phyloP scores from a whole-genome alignment of 2,797 vertebrate genomes.

The Characodon lateralis region DNA sequence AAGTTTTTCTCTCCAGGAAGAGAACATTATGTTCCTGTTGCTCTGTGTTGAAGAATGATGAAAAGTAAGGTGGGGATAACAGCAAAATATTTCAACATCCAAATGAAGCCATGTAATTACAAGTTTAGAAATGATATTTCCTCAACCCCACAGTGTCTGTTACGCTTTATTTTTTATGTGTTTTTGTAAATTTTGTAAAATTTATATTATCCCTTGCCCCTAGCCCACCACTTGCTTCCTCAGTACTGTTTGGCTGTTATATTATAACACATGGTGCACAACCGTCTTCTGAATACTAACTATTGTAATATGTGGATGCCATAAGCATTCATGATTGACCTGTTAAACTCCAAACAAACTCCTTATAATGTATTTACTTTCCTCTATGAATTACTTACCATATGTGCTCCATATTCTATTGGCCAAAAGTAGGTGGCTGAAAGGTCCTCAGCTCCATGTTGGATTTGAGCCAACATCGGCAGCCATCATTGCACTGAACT shows the following conservation, averaged over 20 bases:
- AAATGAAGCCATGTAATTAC: slow-evolving; percentile 76
- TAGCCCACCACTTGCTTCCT: slow-evolving; percentile 11
- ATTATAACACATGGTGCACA: slow-evolving; percentile 44
- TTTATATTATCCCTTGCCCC: slow-evolving; percentile 15
- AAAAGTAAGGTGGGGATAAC: slow-evolving; percentile 44
- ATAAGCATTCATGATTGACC: slow-evolving; percentile 46
- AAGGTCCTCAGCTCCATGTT: slow-evolving; percentile 65
- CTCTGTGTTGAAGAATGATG: slow-evolving; percentile 62
- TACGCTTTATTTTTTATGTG: slow-evolving; percentile 54
- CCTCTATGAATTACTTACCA: slow-evolving; percentile 31
- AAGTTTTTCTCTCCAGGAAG: slow-evolving; percentile 59
- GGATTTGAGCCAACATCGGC: slow-evolving; percentile 74
- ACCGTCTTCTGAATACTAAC: slow-evolving; percentile 50
- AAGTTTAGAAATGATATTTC: slow-evolving; percentile 63
- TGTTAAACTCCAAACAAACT: slow-evolving; percentile 45
- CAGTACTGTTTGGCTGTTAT: slow-evolving; percentile 44
- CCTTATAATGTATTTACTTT: slow-evolving; percentile 35
- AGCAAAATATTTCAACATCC: slow-evolving; percentile 69
- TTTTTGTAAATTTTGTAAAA: slow-evolving; percentile 59
- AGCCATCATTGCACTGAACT: slow-evolving; percentile 81
- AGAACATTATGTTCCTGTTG: slow-evolving; percentile 70
- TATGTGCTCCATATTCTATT: slow-evolving; percentile 45
- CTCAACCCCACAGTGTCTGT: slow-evolving; percentile 61
- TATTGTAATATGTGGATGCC: slow-evolving; percentile 53
- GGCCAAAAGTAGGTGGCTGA: slow-evolving; percentile 63